Percentiles rank a stretch among this genome's conserved stretches.
These are phyloP conservation scores for Bambusicola thoracicus DNA, from an alignment of 2,113 vertebrate genomes.

Conservation along the genomic window DNA sequence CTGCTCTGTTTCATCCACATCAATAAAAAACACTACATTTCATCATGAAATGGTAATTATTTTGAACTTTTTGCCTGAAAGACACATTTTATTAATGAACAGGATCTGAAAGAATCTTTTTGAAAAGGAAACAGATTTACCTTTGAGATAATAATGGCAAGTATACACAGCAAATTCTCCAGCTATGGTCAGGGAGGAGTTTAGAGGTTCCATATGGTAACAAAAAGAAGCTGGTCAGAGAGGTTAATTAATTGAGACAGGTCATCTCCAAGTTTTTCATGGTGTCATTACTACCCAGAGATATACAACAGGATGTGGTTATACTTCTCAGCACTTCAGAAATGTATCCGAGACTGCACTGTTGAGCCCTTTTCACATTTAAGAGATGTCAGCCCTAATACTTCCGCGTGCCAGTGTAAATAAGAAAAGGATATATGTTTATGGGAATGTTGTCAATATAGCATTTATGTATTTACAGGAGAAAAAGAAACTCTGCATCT, in stretches of 20 bases:
- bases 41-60: background rate
- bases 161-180: constrained; percentile 2
- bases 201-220: constrained; percentile 90
- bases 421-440: constrained; percentile 12
- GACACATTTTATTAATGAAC: constrained; percentile 35
- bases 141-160: constrained; percentile 19
- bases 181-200: constrained; percentile 71
- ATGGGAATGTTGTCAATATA: background rate
- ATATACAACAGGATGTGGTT: constrained; percentile 75
- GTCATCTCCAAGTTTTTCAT: constrained; percentile 77
- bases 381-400: constrained; percentile 52
- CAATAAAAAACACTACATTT: background rate
- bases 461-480: background rate
- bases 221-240: constrained; percentile 75
- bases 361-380: constrained; percentile 14
- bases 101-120: constrained; percentile 16
- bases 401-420: constrained; percentile 18
- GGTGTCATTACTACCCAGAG: constrained; percentile 75
- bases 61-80: background rate
- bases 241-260: constrained; percentile 80
- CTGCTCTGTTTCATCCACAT: background rate
- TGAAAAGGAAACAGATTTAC: constrained; percentile 40
- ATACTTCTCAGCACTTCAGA: constrained; percentile 71
- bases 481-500: background rate
- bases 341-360: constrained; percentile 66